A percentile compares a stretch with the other conserved stretches of the same genome.
phyloP scores from a whole-genome alignment of 2,797 vertebrate genomes.

The Notamacropus eugenii region DNA sequence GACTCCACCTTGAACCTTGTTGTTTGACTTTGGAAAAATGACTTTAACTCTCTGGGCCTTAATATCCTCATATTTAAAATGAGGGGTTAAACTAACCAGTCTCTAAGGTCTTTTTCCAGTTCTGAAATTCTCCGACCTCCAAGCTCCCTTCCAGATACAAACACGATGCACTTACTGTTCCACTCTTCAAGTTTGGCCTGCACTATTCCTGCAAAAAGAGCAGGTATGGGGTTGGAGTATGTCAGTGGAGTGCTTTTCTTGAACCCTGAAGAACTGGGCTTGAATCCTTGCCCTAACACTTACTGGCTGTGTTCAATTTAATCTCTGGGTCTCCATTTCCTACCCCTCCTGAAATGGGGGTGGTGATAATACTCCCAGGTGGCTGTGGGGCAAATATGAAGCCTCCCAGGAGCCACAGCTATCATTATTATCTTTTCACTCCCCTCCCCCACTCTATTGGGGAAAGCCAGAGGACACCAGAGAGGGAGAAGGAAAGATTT shows the following conservation, averaged over 20 bases:
- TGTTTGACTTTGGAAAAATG: neutral
- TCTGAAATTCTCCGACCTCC: neutral
- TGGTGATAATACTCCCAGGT: neutral
- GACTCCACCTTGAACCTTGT: neutral
- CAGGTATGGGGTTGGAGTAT: neutral
- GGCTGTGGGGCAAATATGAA: neutral
- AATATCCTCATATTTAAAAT: too few relatives aligned
- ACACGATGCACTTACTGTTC: neutral
- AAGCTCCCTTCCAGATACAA: neutral
- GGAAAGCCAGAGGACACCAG: neutral
- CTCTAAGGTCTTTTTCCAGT: neutral
- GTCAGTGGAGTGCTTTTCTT: neutral
- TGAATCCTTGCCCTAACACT: neutral
- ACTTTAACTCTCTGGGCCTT: neutral
- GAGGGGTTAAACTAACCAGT: too few relatives aligned
- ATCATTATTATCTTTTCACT: neutral
- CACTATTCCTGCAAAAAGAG: neutral
- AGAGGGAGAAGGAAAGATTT: conserved; percentile 66
- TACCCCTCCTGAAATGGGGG: neutral
- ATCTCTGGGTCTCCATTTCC: neutral
- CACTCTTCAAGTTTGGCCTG: neutral
- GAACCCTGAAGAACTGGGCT: neutral
- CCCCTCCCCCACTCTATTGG: neutral
- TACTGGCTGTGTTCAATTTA: neutral
- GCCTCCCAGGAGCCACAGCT: neutral